Percentiles rank a stretch among this genome's conserved stretches.
Conservation (phyloP, 2,888 invertebrate genomes). For the Dolichomitus sp. region DNA sequence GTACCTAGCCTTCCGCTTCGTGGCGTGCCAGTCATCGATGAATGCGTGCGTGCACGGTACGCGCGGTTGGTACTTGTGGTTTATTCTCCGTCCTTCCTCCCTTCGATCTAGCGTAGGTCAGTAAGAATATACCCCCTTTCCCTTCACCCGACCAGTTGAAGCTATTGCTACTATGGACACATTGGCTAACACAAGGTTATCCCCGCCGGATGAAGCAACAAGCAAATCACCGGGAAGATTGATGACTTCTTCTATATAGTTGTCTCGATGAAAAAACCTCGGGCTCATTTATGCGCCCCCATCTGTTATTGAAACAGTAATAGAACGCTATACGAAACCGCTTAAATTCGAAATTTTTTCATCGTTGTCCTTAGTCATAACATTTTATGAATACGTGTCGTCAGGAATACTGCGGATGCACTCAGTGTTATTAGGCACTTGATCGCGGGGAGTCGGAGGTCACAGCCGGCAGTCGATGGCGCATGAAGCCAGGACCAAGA, state of each 20-base stretch:
- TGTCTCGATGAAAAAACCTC: not conserved
- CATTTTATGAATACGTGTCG: not conserved
- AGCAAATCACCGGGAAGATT: constrained; percentile 55
- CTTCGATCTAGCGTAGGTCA: constrained; percentile 62
- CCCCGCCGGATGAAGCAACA: constrained; percentile 46
- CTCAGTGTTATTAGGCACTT: constrained; percentile 40
- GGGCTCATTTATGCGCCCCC: not conserved
- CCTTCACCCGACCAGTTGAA: not conserved
- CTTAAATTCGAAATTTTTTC: not conserved
- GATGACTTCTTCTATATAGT: constrained; percentile 37
- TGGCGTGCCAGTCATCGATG: constrained; percentile 63
- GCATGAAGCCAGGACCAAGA: not conserved
- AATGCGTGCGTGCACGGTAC: constrained; percentile 50
- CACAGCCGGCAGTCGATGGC: constrained; percentile 21
- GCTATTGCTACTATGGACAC: constrained; percentile 21
- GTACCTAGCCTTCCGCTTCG: constrained; percentile 50
- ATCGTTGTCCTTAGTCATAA: not conserved
- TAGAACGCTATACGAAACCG: not conserved
- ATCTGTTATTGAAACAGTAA: constrained; percentile 10
- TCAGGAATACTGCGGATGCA: constrained; percentile 13
- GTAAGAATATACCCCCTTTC: constrained; percentile 21
- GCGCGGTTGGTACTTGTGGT: constrained; percentile 40
- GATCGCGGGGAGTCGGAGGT: constrained; percentile 32
- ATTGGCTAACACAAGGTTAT: constrained; percentile 13
- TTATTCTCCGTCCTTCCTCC: constrained; percentile 19